Base-by-base conservation (phyloP, 2,888 invertebrate species). In the Caenorhabditis becei region DNA sequence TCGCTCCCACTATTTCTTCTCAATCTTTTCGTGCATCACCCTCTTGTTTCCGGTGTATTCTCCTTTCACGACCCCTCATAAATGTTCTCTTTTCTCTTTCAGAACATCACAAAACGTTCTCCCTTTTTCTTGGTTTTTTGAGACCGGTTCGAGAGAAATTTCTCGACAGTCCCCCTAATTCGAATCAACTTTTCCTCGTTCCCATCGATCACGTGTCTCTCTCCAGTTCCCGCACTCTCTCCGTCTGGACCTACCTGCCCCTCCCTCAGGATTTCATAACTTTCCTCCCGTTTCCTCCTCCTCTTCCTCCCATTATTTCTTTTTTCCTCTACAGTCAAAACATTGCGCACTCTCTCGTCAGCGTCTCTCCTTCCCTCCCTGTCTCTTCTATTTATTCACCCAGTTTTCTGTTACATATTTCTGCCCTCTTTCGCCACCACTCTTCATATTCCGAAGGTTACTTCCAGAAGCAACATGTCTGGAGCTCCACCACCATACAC, bases 401-500 rank as follows among this genome's bases (percentile, higher is more conserved):
- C 35, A 44, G 56, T 51, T 75, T 63, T 75, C 44, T 53, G 61
- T 77, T 67, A 56, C 75, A 62, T 28, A 47, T 49, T 63, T 54
- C 32, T 41, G 37, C 44, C 32, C 28, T 53, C 49, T 53, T 54
- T 53, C 14, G 23, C 28, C 26, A n/a, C 18, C 54, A 54, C 66
- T 24, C 53, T 51, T 41, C n/a, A 26, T 11, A 16, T 54, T 26
- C 28, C 44, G 24, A 41, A 14, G 20, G 18, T 61, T 35, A 44
- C 18, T 18, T 54, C 24, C 11, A 59, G 51, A 26, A 49, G 1
- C n/a, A 32, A 47, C 14, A 77, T 80, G 75, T 80, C 77, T 1
- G 47, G 62, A 70, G 80, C 80, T 8, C 81, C 81, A 37, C 81
- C 81, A 53, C 77, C 81, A 11, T 81, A 81, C 53, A 81, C 81